Conservation (phyloP, 2,113 vertebrate species). For the Tichodroma muraria region DNA sequence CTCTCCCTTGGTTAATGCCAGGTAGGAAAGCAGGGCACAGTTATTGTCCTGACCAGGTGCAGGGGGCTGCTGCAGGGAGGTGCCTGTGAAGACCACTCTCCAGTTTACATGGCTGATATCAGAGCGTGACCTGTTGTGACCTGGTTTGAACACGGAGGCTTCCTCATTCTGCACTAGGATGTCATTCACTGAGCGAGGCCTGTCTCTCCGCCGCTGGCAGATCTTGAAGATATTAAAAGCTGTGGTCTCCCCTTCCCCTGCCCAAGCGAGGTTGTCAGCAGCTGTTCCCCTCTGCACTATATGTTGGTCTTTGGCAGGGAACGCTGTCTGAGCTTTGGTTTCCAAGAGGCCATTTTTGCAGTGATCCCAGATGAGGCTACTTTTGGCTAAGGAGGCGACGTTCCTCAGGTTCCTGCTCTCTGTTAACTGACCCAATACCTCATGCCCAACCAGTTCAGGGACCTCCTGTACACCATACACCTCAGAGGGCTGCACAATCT, state of each 20-base stretch:
- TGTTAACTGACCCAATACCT: slow-evolving; percentile 60
- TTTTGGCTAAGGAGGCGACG: slow-evolving; percentile 47
- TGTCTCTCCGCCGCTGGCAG: slow-evolving; percentile 82
- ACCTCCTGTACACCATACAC: slow-evolving; percentile 79
- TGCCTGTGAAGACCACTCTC: slow-evolving; percentile 58
- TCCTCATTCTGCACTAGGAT: slow-evolving; percentile 81
- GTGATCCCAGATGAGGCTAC: slow-evolving; percentile 79
- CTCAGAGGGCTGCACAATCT: slow-evolving; percentile 70
- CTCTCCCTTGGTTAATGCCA: slow-evolving; percentile 73
- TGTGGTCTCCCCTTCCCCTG: slow-evolving; percentile 68
- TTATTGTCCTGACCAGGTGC: slow-evolving; percentile 29
- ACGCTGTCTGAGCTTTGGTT: slow-evolving; percentile 71
- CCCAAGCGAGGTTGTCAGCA: slow-evolving; percentile 78
- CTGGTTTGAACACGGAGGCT: slow-evolving; percentile 79
- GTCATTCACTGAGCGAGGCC: slow-evolving; percentile 92
- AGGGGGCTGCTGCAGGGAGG: slow-evolving; percentile 45
- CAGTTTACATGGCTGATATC: slow-evolving; percentile 76
- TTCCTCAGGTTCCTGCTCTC: slow-evolving; percentile 69
- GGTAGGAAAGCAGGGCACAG: slow-evolving; percentile 67
- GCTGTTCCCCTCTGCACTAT: slow-evolving; percentile 71
- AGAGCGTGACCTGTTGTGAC: slow-evolving; percentile 87
- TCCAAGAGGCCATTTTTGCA: slow-evolving; percentile 74
- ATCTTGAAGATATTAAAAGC: slow-evolving; percentile 79
- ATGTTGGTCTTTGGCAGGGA: slow-evolving; percentile 78
- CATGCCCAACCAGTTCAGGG: slow-evolving; percentile 74